Percentiles rank a stretch among this genome's conserved stretches.
Conservation (phyloP, 1,140 invertebrate genomes). For the Homarus americanus region DNA sequence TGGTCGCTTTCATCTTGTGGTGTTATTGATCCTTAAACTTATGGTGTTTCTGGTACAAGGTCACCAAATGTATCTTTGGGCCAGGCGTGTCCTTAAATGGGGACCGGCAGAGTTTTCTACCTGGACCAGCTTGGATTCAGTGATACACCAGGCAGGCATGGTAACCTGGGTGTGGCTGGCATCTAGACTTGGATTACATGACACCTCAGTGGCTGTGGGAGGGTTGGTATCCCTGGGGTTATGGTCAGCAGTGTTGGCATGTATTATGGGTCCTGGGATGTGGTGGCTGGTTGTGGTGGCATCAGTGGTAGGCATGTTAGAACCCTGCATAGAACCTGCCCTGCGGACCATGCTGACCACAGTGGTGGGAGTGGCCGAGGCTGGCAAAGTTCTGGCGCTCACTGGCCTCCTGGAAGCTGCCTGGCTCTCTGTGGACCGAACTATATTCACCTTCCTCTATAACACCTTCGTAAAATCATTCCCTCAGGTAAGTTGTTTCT, state of each 20-base stretch:
- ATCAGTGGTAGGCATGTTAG: slow-evolving; percentile 55
- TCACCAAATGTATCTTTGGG: slow-evolving; percentile 65
- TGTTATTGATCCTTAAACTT: slow-evolving; percentile 42
- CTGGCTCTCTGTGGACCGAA: slow-evolving; percentile 49
- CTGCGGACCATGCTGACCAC: slow-evolving; percentile 62
- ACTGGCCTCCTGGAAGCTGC: slow-evolving; percentile 60
- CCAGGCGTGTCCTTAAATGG: slow-evolving; percentile 58
- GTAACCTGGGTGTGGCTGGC: slow-evolving; percentile 50
- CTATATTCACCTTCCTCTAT: slow-evolving; percentile 61
- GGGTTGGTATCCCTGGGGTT: slow-evolving; percentile 52
- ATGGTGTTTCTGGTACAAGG: slow-evolving; percentile 59
- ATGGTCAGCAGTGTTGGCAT: slow-evolving; percentile 56
- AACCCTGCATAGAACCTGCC: slow-evolving; percentile 65
- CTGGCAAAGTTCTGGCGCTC: slow-evolving; percentile 58
- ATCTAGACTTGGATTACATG: slow-evolving; percentile 15
- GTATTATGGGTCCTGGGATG: slow-evolving; percentile 16
- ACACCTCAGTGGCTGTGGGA: slow-evolving; percentile 43
- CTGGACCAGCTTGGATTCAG: slow-evolving; percentile 61
- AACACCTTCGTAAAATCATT: slow-evolving; percentile 60
- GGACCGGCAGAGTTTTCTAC: slow-evolving; percentile 48
- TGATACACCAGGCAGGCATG: slow-evolving; percentile 60
- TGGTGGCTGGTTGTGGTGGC: slow-evolving; percentile 68
- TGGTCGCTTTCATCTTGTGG: slow-evolving; percentile 26
- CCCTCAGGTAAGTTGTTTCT: slow-evolving; percentile 53
- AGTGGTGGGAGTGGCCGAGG: slow-evolving; percentile 41